Percentiles rank a stretch among this genome's conserved stretches.
Conservation (phyloP, 2,888 invertebrate genomes). For the Pterostichus madidus region DNA sequence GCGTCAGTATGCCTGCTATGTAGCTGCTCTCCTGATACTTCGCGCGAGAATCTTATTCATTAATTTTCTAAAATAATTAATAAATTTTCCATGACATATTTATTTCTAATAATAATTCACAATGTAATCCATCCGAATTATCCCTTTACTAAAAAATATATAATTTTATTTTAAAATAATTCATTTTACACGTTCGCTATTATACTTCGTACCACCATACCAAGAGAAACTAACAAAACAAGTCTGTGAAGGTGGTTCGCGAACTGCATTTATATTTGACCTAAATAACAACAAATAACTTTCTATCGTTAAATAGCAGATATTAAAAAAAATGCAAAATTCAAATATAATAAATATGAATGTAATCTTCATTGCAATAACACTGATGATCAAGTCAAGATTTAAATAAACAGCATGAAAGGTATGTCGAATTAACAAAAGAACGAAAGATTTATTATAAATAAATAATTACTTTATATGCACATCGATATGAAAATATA, state of each 20-base stretch:
- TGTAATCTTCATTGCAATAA: background rate
- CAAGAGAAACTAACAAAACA: conserved; percentile 41
- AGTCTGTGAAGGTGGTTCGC: conserved; percentile 15
- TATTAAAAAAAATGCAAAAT: conserved; percentile 15
- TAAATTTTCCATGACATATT: conserved; percentile 45
- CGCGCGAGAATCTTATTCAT: conserved; percentile 50
- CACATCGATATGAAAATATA: background rate
- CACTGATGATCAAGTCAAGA: too few relatives aligned
- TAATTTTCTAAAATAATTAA: conserved; percentile 34
- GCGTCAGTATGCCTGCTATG: conserved; percentile 25
- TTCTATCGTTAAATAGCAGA: conserved; percentile 56
- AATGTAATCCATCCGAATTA: conserved; percentile 1
- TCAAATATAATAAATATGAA: background rate
- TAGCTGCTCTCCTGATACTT: conserved; percentile 63
- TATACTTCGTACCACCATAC: background rate
- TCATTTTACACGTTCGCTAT: background rate
- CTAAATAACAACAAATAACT: conserved; percentile 63
- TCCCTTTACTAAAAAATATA: background rate
- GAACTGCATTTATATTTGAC: conserved; percentile 63
- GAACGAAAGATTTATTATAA: too few relatives aligned
- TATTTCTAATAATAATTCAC: conserved; percentile 6
- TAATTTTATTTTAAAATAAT: background rate
- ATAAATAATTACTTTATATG: too few relatives aligned
- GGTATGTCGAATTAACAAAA: background rate
- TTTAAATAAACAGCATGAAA: too few relatives aligned